Evolutionary conservation across 1,140 invertebrate genomes (phyloP), one percentile per base, ranked within the genome.

Genomic region (Anagrus nilaparvatae): DNA sequence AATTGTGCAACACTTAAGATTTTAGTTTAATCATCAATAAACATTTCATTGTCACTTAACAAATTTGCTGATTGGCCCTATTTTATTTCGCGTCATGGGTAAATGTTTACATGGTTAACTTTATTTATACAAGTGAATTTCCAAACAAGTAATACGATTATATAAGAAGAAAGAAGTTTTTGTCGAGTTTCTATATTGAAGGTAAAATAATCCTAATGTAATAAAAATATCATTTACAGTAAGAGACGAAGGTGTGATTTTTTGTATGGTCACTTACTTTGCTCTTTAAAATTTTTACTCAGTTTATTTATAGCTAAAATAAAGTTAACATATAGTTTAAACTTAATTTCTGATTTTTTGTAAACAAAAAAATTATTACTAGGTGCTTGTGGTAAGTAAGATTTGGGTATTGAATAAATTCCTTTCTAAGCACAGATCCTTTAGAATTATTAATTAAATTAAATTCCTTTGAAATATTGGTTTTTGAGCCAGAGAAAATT

Each of bases 181-280:
- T 54, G 31, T 46, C 40, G 50, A 56, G 58, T 55, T 44, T 51
- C 58, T 58, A 47, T 50, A 46, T 35, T 21, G 55, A 60, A 61
- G 59, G 59, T 61, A 61, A 47, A 49, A 60, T 54, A 32, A 45
- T 53, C 46, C 52, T 59, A 56, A 59, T 39, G 55, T 61, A 59
- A 58, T 57, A 54, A 60, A 58, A 53, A 49, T 60, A 60, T 57
- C 46, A 56, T 17, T 43, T 60, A 59, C 54, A 56, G 46, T 45
- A 46, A 47, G 50, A 52, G 39, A 43, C 43, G 54, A 55, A 51
- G 36, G 53, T 57, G 47, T 58, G 52, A 60, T 53, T 56, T 49
- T 46, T 40, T 48, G 40, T 43, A 40, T 50, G 43, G 44, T 49
- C 43, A 43, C 46, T 48, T 49, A 43, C 33, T 45, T 44, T 42